Evolutionary conservation across 2,888 invertebrate genomes (phyloP), one percentile per base, ranked within the genome.

Genomic region (Epistrophella euchroma): DNA sequence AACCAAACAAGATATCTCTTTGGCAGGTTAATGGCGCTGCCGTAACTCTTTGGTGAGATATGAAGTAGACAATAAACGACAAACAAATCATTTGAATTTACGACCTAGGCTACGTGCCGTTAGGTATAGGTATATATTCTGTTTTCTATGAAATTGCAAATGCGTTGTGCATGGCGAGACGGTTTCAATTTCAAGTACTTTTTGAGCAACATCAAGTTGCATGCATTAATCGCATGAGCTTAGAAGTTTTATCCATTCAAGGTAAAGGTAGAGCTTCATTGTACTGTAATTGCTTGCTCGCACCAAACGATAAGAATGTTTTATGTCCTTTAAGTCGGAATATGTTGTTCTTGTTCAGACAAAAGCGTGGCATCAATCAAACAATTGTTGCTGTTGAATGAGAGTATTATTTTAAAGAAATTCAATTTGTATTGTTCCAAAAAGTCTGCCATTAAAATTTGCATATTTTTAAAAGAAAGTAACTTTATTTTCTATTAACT

Each of bases 11-110:
- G 73, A 45, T 62, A 72, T 80, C 75, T 72, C 52, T 72, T 43
- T 28, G 60, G 71, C 80, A 80, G 85, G 80, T 72, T 81, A 77
- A 76, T 76, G 80, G 70, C 76, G 55, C 35, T 55, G 80, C 81
- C 68, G 55, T 72, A 55, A 40, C 70, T 52, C 72, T 73, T 66
- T 45, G 13, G 32, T 52, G 13, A 45, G 71, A 80, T 76, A 74
- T 55, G 70, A 47, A 72, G 73, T 50, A 74, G 81, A 77, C 81
- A 81, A 77, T 73, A 81, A 76, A 72, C 72, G 81, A 81, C 81
- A 45, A 40, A 85, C 85, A 86, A 86, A 86, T 86, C 85, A 86
- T 62, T 70, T 70, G 73, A 64, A 86, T 86, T 86, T 86, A 82
- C 68, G 76, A 71, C 55, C 72, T 47, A 37, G 22, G 60, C 55